Conservation (phyloP, 2,113 vertebrate genomes). For the Gymnarchus niloticus region DNA sequence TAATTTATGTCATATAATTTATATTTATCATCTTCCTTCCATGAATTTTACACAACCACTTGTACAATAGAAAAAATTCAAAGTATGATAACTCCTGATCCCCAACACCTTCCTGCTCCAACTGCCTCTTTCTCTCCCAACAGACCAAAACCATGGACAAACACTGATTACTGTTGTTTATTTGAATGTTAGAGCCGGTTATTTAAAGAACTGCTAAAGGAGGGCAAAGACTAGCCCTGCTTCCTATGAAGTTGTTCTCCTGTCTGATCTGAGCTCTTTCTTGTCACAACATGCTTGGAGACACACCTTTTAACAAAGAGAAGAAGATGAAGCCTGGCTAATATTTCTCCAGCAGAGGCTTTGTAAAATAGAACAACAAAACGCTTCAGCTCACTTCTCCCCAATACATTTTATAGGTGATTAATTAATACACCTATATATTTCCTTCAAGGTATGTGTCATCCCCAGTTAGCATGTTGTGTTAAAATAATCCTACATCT, state of each 20-base stretch:
- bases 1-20: background rate
- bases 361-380: background rate
- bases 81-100: background rate
- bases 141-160: background rate
- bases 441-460: background rate
- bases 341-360: background rate
- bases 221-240: background rate
- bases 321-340: constrained; percentile 46
- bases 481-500: background rate
- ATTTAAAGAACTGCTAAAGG: constrained; percentile 11
- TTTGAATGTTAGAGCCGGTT: background rate
- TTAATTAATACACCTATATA: background rate
- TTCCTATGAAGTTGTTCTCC: constrained; percentile 16
- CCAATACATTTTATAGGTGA: background rate
- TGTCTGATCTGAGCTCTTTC: constrained; percentile 56
- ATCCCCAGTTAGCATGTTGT: background rate
- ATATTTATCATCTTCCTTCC: background rate
- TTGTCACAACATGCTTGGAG: constrained; percentile 53
- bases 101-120: background rate
- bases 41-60: background rate
- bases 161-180: constrained; percentile 4
- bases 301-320: constrained; percentile 58
- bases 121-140: background rate
- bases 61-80: background rate
- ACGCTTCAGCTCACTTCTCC: background rate